Conservation (phyloP, 2,888 invertebrate species). For the Gibbula magus region DNA sequence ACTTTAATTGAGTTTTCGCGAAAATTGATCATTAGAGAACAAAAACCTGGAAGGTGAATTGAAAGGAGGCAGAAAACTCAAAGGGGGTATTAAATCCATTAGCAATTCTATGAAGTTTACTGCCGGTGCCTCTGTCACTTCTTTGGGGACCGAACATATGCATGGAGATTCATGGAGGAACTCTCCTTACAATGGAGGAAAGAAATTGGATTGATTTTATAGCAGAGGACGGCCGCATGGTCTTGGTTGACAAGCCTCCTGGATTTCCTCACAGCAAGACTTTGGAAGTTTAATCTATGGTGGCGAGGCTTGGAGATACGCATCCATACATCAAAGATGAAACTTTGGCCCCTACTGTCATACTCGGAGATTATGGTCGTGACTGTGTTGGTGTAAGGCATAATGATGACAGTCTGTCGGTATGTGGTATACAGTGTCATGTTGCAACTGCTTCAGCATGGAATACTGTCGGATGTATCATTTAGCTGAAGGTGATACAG, state of each 20-base stretch:
- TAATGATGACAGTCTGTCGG: neutral
- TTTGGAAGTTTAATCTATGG: constrained; percentile 8
- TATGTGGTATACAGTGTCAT: neutral
- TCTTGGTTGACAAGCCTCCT: neutral
- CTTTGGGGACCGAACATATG: neutral
- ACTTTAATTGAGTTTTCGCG: neutral
- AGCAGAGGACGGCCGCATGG: neutral
- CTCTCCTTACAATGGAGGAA: neutral
- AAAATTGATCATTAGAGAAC: neutral
- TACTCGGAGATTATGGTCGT: too few species aligned
- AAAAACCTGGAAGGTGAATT: neutral
- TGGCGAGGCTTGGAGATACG: neutral
- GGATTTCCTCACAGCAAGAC: neutral
- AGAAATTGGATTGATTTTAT: constrained; percentile 16
- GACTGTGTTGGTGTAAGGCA: too few species aligned
- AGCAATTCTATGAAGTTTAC: constrained; percentile 9
- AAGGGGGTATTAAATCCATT: neutral
- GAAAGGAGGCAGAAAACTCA: neutral
- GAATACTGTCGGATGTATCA: neutral
- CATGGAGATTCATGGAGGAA: neutral
- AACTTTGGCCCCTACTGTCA: neutral
- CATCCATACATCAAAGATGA: neutral
- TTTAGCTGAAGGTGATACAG: neutral
- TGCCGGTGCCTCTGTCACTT: neutral
- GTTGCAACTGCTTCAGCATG: neutral